Percentiles rank a stretch among this genome's conserved stretches.
Evolutionary conservation across 1,140 invertebrate species (phyloP).

Genomic region (Eciton burchellii): DNA sequence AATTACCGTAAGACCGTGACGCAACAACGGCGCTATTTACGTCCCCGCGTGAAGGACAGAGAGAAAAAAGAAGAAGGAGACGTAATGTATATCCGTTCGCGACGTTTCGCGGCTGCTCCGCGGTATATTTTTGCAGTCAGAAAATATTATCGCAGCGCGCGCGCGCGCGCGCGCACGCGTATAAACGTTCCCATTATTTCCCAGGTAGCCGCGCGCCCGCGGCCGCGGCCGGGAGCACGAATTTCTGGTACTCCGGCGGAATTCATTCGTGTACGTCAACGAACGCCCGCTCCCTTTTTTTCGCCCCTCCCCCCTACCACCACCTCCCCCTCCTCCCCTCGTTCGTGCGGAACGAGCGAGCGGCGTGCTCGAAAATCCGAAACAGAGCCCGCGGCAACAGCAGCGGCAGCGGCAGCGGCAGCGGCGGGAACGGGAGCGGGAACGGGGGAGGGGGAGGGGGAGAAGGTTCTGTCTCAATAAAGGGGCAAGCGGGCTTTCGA

Average conservation of each 20-base stretch:
- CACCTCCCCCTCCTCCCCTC: too few relatives aligned
- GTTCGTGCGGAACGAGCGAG: slow-evolving; percentile 1
- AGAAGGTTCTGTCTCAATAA: slow-evolving; percentile 73
- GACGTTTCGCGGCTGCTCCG: not conserved
- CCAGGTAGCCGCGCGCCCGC: slow-evolving; percentile 23
- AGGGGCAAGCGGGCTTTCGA: slow-evolving; percentile 57
- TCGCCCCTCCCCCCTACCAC: not conserved
- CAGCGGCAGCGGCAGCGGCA: too few relatives aligned
- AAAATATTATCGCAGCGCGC: slow-evolving; percentile 50
- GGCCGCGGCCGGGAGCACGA: slow-evolving; percentile 13
- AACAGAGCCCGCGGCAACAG: slow-evolving; percentile 19
- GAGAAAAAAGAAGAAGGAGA: too few relatives aligned
- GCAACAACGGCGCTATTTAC: slow-evolving; percentile 33
- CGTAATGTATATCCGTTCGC: slow-evolving; percentile 35
- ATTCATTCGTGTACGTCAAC: slow-evolving; percentile 58
- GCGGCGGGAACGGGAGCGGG: too few relatives aligned
- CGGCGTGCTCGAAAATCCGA: slow-evolving; percentile 35
- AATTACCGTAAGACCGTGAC: slow-evolving; percentile 45
- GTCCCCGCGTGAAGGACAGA: too few relatives aligned
- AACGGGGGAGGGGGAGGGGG: too few relatives aligned
- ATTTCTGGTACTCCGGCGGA: slow-evolving; percentile 58
- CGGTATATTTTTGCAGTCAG: slow-evolving; percentile 53
- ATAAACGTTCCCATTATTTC: slow-evolving; percentile 60
- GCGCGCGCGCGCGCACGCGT: not conserved
- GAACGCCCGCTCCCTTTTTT: slow-evolving; percentile 32